Evolutionary conservation across 2,888 invertebrate species (phyloP), one percentile per base, ranked within the genome.

Genomic region (Drosophila putrida): DNA sequence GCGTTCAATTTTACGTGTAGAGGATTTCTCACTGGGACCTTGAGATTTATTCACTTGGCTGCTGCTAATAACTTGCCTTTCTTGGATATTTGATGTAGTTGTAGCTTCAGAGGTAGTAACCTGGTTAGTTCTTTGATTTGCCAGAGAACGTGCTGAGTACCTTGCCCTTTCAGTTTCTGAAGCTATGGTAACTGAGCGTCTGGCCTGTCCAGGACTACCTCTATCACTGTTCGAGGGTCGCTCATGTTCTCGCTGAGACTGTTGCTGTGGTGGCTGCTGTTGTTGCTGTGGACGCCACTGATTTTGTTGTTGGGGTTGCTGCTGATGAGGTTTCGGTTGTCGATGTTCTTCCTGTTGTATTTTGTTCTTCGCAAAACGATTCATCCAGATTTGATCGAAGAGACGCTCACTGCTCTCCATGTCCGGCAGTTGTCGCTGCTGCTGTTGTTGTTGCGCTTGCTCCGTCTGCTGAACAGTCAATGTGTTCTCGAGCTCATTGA

Each of bases 401-500:
- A 49, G 60, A 8, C 67, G 82, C 3, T 78, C 38, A 46, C 82
- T 90, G 6, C 58, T 77, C 43, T 90, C 89, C 6, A 13, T 58
- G 1, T 68, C 50, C 5, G 27, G 27, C 0, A 55, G 55, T 6
- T 64, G 41, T 11, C 44, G 57, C 1, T 64, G 31, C 4, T 61
- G 25, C 2, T 65, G 59, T 28, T 64, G 55, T 5, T 76, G 57
- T 15, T 60, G 51, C 31, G 78, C 20, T 6, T 59, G 65, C 0
- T 62, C 62, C 8, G 13, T 36, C 0, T 62, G 66, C 20, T 69
- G 82, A 1, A 8, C 63, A 9, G 66, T 70, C 41, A 92, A 49
- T 1, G 92, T 88, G 1, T 90, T 82, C 58, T 93, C 91, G 1
- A 93, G 58, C 44, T 93, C 91, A 51, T 77, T 75, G 20, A 92